These are phyloP conservation scores for Copidosoma floridanum DNA, from an alignment of 1,140 invertebrate genomes.

Conservation along the genomic window DNA sequence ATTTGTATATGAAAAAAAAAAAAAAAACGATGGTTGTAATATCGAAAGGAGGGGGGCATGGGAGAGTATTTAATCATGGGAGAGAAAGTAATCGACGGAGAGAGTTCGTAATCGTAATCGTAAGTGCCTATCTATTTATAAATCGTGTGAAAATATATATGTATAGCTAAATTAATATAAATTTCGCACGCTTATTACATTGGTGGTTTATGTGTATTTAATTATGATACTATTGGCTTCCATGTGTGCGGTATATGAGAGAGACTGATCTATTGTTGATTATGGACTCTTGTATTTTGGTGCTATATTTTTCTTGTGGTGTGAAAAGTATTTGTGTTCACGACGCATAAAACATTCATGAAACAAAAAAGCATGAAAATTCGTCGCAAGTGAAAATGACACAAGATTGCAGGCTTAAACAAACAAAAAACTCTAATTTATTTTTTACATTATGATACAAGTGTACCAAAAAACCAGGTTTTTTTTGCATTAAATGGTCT, in stretches of 20 bases:
- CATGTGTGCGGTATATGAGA: constrained; percentile 19
- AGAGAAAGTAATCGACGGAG: neutral
- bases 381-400: neutral
- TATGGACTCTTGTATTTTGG: too few relatives aligned
- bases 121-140: too few relatives aligned
- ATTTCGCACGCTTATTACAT: constrained; percentile 21
- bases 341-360: neutral
- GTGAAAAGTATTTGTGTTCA: neutral
- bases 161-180: constrained; percentile 26
- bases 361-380: too few relatives aligned
- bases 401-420: neutral
- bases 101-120: too few relatives aligned
- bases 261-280: constrained; percentile 22
- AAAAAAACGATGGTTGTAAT: constrained; percentile 14
- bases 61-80: too few relatives aligned
- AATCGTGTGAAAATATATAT: too few relatives aligned
- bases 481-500: constrained; percentile 23
- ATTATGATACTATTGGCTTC: too few relatives aligned
- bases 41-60: too few relatives aligned
- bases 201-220: constrained; percentile 5
- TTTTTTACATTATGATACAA: neutral
- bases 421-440: neutral
- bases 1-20: constrained; percentile 23
- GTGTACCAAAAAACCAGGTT: constrained; percentile 5
- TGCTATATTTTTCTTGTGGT: too few relatives aligned